Percentiles rank a stretch among this genome's conserved stretches.
phyloP scores from a whole-genome alignment of 2,888 invertebrate genomes.

The Paralinhomoeus sp. region DNA sequence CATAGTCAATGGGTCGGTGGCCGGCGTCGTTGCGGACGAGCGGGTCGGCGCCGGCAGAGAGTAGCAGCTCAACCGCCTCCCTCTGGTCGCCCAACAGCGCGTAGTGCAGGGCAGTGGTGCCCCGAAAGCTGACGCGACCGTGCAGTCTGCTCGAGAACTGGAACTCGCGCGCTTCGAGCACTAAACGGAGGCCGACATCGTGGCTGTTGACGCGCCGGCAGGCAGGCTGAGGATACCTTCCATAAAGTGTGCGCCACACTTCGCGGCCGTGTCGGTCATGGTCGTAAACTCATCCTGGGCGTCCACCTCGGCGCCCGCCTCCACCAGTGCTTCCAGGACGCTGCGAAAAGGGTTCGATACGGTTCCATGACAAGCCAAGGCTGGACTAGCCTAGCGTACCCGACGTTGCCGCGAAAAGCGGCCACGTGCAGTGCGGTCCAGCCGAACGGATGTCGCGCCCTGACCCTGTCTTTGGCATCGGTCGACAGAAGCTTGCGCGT shows the following conservation, averaged over 20 bases:
- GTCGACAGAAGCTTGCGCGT: background rate
- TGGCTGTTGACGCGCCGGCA: background rate
- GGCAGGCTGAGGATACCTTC: slow-evolving; percentile 1
- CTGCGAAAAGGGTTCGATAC: background rate
- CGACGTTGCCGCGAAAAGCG: slow-evolving; percentile 42
- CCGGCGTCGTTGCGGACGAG: slow-evolving; percentile 52
- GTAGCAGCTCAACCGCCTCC: slow-evolving; percentile 35
- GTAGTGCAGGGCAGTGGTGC: slow-evolving; percentile 69
- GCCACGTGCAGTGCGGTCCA: slow-evolving; percentile 70
- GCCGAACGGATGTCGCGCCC: slow-evolving; percentile 49
- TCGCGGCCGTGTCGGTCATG: background rate
- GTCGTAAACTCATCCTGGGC: slow-evolving; percentile 1
- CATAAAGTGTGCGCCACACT: background rate
- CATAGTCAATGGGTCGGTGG: slow-evolving; percentile 49
- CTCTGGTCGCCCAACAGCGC: slow-evolving; percentile 51
- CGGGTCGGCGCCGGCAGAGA: slow-evolving; percentile 29
- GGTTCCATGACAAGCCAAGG: background rate
- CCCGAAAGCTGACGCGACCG: slow-evolving; percentile 48
- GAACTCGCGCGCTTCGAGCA: slow-evolving; percentile 42
- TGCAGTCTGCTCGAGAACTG: slow-evolving; percentile 48
- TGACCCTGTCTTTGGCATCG: slow-evolving; percentile 18
- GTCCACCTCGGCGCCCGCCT: slow-evolving; percentile 4
- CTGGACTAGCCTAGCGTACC: slow-evolving; percentile 27
- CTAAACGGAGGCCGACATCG: slow-evolving; percentile 13
- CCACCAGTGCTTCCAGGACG: background rate